phyloP scores from a whole-genome alignment of 2,888 invertebrate species.

The Eupeodes luniger region DNA sequence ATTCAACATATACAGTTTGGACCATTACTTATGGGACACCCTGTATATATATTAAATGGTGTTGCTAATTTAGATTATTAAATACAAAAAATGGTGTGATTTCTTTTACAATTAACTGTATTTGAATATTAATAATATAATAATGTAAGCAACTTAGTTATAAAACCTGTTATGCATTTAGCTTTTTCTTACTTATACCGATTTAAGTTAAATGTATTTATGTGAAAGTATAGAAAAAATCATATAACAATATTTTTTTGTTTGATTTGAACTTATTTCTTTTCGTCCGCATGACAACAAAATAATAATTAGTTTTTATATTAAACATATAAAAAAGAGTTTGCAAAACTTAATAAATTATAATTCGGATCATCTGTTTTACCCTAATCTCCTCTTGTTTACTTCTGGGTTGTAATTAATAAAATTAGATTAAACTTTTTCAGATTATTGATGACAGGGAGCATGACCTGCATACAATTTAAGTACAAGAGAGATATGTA shows the following conservation, averaged over 20 bases:
- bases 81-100: background rate
- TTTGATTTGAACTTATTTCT: background rate
- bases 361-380: background rate
- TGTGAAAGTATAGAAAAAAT: constrained; percentile 40
- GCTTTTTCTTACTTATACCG: background rate
- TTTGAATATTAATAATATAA: constrained; percentile 20
- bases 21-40: too few species aligned
- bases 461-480: constrained; percentile 53
- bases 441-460: constrained; percentile 31
- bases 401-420: constrained; percentile 5
- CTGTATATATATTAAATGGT: too few species aligned
- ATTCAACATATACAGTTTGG: too few species aligned
- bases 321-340: background rate
- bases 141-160: constrained; percentile 29
- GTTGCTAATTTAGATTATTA: too few species aligned
- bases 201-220: constrained; percentile 23
- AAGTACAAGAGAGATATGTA: constrained; percentile 17
- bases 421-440: constrained; percentile 14
- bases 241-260: constrained; percentile 13
- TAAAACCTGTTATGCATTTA: constrained; percentile 33
- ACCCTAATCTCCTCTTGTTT: background rate
- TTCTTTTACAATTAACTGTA: constrained; percentile 35
- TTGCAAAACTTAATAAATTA: background rate
- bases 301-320: background rate
- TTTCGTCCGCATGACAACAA: background rate